Evolutionary conservation across 2,888 invertebrate species (phyloP), one percentile per base, ranked within the genome.

Genomic region (Baronia brevicornis): DNA sequence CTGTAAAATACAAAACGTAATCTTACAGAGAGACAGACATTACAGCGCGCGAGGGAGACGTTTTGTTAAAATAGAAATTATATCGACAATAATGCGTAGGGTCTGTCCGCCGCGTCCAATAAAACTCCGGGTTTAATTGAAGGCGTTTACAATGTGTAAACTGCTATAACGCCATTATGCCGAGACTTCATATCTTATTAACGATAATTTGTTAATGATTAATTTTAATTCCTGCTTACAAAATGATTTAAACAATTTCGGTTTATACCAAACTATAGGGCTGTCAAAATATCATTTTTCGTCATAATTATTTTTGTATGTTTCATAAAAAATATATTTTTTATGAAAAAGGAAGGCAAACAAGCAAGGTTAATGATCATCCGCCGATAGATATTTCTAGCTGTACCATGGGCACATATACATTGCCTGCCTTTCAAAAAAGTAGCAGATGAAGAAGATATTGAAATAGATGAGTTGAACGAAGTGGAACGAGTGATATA

Each of bases 71-170:
- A 9, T n/a, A 25, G 31, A 10, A 32, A 28, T 28, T 28, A 22
- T 33, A 23, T 28, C 23, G 23, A 28, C 13, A 23, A 28, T 33
- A 28, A 33, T 9, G 17, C 7, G 15, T 17, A n/a, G 11, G 10
- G 17, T 7, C 25, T 30, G 37, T 36, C 32, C 29, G 38, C 23
- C 36, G 32, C 43, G 39, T 29, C 32, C 41, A 46, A 62, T 66
- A 60, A 60, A 68, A 46, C 48, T 52, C 38, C 32, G 31, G 34
- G 44, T 60, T 63, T 71, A 64, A 68, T 68, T 63, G 59, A 55
- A 38, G 46, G 50, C 54, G 53, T 59, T 59, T 48, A 54, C 54
- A 54, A 65, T 51, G 66, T 70, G 70, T 58, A 61, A 68, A 68
- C 54, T 58, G 58, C 54, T 49, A 47, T 46, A 41, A 51, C 30